These are phyloP conservation scores for Trochalopteron elliotii DNA, from an alignment of 2,113 vertebrate genomes.

Conservation along the genomic window DNA sequence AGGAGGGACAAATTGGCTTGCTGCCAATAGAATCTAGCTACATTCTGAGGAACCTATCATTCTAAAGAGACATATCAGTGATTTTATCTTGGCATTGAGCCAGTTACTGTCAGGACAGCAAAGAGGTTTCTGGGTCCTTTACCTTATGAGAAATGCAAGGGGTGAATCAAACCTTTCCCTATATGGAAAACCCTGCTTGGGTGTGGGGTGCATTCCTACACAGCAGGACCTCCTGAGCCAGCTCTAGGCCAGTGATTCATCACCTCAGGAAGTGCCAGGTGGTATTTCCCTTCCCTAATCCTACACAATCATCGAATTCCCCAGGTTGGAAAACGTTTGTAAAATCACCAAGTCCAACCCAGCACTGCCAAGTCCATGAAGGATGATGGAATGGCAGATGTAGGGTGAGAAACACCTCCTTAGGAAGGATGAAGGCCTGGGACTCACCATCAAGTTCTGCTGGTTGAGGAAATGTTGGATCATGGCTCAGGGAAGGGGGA, in stretches of 20 bases:
- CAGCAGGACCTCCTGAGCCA: background rate
- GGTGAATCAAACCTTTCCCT: too few species aligned
- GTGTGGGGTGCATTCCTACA: too few species aligned
- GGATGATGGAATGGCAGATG: background rate
- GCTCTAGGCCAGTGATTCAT: background rate
- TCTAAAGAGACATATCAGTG: too few species aligned
- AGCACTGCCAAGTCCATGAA: background rate
- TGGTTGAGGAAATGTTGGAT: background rate
- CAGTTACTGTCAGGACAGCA: too few species aligned
- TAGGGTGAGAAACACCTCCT: background rate
- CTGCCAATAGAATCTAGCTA: too few species aligned
- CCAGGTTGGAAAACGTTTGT: background rate
- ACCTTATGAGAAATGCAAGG: too few species aligned
- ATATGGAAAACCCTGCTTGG: too few species aligned
- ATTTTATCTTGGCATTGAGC: too few species aligned
- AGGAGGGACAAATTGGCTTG: too few species aligned
- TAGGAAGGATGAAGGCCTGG: background rate
- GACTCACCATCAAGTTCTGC: background rate
- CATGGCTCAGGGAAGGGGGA: background rate
- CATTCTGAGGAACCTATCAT: too few species aligned
- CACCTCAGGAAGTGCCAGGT: background rate
- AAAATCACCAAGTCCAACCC: background rate
- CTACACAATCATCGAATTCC: background rate
- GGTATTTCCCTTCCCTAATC: background rate
- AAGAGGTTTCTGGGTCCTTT: too few species aligned